Base-by-base conservation (phyloP, 2,113 vertebrate genomes). In the Perccottus glenii region DNA sequence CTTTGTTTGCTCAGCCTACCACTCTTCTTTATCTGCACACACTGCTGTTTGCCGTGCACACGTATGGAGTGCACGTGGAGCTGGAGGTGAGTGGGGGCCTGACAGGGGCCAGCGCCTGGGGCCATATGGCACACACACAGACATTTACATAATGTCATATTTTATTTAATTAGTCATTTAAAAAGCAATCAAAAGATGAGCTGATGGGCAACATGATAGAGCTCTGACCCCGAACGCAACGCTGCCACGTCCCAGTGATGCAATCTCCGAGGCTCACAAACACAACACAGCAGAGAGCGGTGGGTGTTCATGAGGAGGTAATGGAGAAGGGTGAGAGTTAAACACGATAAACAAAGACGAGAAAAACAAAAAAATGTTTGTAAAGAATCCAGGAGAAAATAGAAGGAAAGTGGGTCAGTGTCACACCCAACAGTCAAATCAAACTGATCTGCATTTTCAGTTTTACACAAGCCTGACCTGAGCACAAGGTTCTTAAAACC, bases 141-240 rank as follows among this genome's bases (percentile, higher is more conserved):
- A 80, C 83, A 92, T 93, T 92, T 93, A 90, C 91, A 92, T 92
- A 91, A 90, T 91, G 85, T 88, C 88, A 87, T 92, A 89, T 90
- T 92, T 92, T 87, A 89, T 91, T 90, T 90, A 91, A 93, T 92
- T 92, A 91, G 84, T 64, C 84, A 81, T 86, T 90, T 85, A 86
- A 91, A 90, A 93, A 90, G 85, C 87, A 90, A 91, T 90, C 89
- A 90, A 85, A 91, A 79, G 84, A 83, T 90, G 87, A 90, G 71
- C 72, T 87, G 83, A 89, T 89, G 89, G 88, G 92, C 82, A 88
- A 89, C 82, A 89, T 84, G 88, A 91, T 90, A 84, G 83, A 55
- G 60, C 62, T 78, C 81, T 87, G 89, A 91, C 85, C 89, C 82
- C 80, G 80, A 81, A 89, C 81, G 69, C 70, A 75, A 74, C 67